Evolutionary conservation across 2,888 invertebrate genomes (phyloP).

Genomic region (Eremobia ochroleuca): DNA sequence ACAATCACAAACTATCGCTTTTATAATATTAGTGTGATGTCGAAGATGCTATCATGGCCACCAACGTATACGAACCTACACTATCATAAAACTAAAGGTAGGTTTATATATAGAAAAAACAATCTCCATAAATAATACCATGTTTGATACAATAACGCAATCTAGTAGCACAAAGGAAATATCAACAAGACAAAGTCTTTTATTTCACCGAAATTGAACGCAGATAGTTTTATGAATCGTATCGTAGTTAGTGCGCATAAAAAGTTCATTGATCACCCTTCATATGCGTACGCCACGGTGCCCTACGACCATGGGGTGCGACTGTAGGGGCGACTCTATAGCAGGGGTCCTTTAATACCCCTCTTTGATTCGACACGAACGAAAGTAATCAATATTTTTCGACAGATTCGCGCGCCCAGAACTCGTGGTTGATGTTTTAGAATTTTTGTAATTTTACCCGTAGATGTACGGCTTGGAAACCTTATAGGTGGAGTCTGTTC

Average conservation of each 20-base stretch:
- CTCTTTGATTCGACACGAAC: conserved; percentile 55
- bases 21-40: no score
- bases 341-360: conserved; percentile 59
- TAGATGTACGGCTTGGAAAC: neutral
- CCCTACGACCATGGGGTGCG: conserved; percentile 49
- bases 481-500: neutral
- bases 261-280: conserved; percentile 49
- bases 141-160: conserved; percentile 38
- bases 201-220: conserved; percentile 40
- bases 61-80: neutral
- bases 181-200: conserved; percentile 26
- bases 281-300: conserved; percentile 21
- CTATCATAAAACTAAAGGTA: neutral
- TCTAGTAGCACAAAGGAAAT: conserved; percentile 32
- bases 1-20: no score
- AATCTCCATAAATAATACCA: conserved; percentile 26
- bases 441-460: neutral
- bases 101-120: neutral
- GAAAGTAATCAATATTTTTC: conserved; percentile 63
- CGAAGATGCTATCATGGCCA: neutral
- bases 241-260: conserved; percentile 31
- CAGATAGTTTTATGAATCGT: conserved; percentile 48
- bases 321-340: conserved; percentile 51
- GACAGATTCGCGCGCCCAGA: conserved; percentile 37
- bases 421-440: conserved; percentile 11